Base-by-base conservation (phyloP, 2,113 vertebrate genomes). In the Oostethus manadensis region DNA sequence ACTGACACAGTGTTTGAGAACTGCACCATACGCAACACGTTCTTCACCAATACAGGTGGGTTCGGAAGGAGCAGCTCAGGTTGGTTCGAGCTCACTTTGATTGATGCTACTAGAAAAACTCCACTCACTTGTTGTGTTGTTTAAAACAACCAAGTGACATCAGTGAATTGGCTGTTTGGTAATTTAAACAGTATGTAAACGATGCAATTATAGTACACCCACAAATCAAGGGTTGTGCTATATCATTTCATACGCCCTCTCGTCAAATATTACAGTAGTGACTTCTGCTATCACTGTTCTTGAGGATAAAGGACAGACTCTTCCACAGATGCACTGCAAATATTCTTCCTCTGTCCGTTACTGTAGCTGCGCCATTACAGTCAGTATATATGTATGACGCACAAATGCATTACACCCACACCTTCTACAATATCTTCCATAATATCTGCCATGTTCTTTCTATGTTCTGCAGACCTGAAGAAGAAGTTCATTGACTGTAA, bases 41-140 rank as follows among this genome's bases (percentile, higher is more conserved):
- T 84, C 76, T 99, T 99, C 85, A 90, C 89, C 60, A 92, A 99
- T 74, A 99, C 96, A 18, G 95, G 96, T 98, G 76, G 73, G 84
- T 74, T 60, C 56, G 51, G 51, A 23, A 17, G 53, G 29, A 61
- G 53, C 26, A 50, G 48, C 17, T 29, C 4, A 33, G 5, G 43
- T 23, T 4, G 22, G 29, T 13, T 10, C 0, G 23, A 48, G 35
- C 10, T 65, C 21, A 14, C 7, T 5, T 23, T 40, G 46, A 43
- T 60, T 49, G 14, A 49, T 20, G 17, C 14, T 21, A 18, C 3
- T 35, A 55, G 35, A 40, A 40, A 3, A 18, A 54, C 38, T 14
- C 4, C 33, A 35, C 47, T 21, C 47, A 51, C 18, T 35, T 8
- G 45, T n/a, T 47, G 8, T 47, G 45, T 47, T 47, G 8, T 18